phyloP scores from a whole-genome alignment of 2,797 vertebrate species.

The Sebastes itinus region DNA sequence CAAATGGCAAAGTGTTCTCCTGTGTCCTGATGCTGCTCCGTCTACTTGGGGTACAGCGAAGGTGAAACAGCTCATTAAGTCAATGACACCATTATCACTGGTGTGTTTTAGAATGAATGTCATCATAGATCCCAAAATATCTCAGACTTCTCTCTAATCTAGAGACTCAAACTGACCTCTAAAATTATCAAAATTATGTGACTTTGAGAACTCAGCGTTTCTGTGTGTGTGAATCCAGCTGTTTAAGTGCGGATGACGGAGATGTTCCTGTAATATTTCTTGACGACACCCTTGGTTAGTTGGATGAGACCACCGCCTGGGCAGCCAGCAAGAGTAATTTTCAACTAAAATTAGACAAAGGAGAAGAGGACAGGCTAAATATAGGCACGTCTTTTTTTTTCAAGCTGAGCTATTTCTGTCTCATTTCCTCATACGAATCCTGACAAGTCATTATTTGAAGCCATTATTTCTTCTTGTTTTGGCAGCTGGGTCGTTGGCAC shows the following conservation, averaged over 20 bases:
- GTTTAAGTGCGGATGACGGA: slow-evolving; percentile 5
- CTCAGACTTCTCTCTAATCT: slow-evolving; percentile 4
- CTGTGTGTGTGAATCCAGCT: slow-evolving; percentile 1
- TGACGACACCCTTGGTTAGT: slow-evolving; percentile 18
- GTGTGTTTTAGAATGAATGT: slow-evolving; percentile 14
- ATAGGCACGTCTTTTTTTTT: slow-evolving; percentile 53
- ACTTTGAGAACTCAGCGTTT: slow-evolving; percentile 14
- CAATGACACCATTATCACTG: slow-evolving; percentile 56
- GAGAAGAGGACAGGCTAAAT: slow-evolving; percentile 61
- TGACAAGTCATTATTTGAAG: slow-evolving; percentile 71
- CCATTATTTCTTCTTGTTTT: slow-evolving; percentile 62
- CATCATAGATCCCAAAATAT: slow-evolving; percentile 39
- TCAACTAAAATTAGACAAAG: slow-evolving; percentile 73
- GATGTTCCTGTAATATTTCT: slow-evolving; percentile 21
- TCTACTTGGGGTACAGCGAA: slow-evolving; percentile 25
- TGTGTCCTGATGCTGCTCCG: slow-evolving; percentile 18
- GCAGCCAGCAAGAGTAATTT: slow-evolving; percentile 54
- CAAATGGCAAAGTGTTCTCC: slow-evolving; percentile 34
- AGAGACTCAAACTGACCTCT: slow-evolving; percentile 14
- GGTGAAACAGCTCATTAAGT: slow-evolving; percentile 70
- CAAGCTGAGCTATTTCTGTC: slow-evolving; percentile 66
- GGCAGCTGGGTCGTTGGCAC: slow-evolving; percentile 53
- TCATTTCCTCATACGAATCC: slow-evolving; percentile 57
- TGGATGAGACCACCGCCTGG: slow-evolving; percentile 36
- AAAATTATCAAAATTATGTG: not conserved